A percentile compares a stretch with the other conserved stretches of the same genome.
Conservation (phyloP, 1,140 invertebrate species). For the Diabrotica undecimpunctata region DNA sequence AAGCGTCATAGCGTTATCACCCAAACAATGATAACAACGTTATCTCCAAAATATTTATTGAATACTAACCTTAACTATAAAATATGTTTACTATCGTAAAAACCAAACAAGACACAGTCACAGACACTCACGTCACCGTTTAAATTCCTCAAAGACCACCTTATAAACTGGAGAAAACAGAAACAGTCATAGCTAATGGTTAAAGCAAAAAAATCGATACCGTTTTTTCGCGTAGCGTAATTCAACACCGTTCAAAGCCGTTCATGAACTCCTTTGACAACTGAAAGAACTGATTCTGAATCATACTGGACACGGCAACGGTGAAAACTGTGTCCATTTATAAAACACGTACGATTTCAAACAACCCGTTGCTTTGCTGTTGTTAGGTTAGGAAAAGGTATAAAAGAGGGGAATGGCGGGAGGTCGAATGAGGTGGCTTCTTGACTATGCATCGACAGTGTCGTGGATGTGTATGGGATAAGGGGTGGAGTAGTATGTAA, state of each 20-base stretch:
- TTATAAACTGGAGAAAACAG: not conserved
- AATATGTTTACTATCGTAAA: too few species aligned
- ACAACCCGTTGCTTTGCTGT: not conserved
- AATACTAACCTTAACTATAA: too few species aligned
- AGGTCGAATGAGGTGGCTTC: conserved; percentile 6
- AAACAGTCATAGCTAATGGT: not conserved
- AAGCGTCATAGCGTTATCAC: not conserved
- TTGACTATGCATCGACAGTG: conserved; percentile 5
- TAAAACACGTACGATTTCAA: too few species aligned
- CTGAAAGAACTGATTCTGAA: not conserved
- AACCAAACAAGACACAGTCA: not conserved
- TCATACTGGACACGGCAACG: not conserved
- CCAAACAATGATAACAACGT: not conserved
- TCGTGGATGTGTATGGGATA: not conserved
- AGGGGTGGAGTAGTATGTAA: too few species aligned
- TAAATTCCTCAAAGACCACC: not conserved
- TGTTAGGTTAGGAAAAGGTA: conserved; percentile 2
- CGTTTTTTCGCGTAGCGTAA: not conserved
- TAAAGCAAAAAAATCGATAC: not conserved
- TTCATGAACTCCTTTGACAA: too few species aligned
- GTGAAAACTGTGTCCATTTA: conserved; percentile 1
- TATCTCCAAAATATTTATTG: not conserved
- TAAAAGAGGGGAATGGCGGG: not conserved
- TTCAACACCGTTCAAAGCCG: too few species aligned
- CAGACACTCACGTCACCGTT: not conserved